These are phyloP conservation scores for Spicauda simplicius DNA, from an alignment of 2,888 invertebrate genomes.

Conservation along the genomic window DNA sequence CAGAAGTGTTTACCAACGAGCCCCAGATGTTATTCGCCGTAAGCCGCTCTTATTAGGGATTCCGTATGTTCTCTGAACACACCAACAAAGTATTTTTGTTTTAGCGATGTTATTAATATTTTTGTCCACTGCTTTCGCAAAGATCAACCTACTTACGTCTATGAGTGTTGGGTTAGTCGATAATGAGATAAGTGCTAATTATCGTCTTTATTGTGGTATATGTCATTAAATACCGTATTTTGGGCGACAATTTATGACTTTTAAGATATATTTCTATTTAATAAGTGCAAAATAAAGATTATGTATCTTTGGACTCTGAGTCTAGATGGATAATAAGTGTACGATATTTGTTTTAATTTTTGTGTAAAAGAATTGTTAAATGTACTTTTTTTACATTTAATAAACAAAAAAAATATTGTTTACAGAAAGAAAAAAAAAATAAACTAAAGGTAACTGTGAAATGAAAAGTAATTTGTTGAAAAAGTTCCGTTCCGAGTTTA, in stretches of 20 bases:
- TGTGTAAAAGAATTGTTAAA: no score
- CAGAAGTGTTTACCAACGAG: slow-evolving; percentile 76
- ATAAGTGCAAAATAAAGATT: no score
- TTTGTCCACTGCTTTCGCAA: slow-evolving; percentile 41
- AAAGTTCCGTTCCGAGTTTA: no score
- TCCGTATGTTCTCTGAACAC: slow-evolving; percentile 70
- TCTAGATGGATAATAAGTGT: no score
- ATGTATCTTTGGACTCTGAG: no score
- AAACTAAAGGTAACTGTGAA: no score
- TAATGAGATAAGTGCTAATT: slow-evolving; percentile 33
- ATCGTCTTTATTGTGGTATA: slow-evolving; percentile 1
- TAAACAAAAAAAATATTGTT: no score
- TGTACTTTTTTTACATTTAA: no score
- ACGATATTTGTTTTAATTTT: no score
- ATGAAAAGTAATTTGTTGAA: no score
- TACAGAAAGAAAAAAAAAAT: no score
- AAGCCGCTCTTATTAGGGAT: slow-evolving; percentile 82
- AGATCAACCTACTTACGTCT: slow-evolving; percentile 23
- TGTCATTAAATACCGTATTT: background rate
- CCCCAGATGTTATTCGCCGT: slow-evolving; percentile 81
- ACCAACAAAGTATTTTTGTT: slow-evolving; percentile 68
- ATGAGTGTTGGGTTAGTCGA: slow-evolving; percentile 13
- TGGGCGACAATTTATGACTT: background rate
- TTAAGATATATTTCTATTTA: no score
- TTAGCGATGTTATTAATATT: slow-evolving; percentile 73